Conservation (phyloP, 2,113 vertebrate genomes). For the Typhlomys cinereus region DNA sequence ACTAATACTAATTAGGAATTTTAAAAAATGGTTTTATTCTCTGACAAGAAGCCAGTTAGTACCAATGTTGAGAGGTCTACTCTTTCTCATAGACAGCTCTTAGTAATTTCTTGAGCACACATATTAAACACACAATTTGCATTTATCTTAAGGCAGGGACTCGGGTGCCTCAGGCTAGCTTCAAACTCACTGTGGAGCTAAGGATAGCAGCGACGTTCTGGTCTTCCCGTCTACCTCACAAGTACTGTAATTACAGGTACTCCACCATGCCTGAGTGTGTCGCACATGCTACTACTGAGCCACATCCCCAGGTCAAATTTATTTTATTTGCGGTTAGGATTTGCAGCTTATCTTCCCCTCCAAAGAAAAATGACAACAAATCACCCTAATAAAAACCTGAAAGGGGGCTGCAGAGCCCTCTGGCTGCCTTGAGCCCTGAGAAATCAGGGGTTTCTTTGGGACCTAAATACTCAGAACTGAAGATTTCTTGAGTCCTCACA, state of each 20-base stretch:
- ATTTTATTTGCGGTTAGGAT: neutral
- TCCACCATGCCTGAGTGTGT: neutral
- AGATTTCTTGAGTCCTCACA: conserved; percentile 5
- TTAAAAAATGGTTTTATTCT: neutral
- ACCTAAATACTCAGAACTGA: conserved; percentile 36
- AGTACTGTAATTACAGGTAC: neutral
- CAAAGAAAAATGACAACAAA: conserved; percentile 32
- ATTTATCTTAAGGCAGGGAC: no score
- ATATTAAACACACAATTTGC: neutral
- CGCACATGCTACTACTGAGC: neutral
- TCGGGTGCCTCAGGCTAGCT: no score
- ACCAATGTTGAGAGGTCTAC: neutral
- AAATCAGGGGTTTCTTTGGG: neutral
- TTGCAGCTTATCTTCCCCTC: neutral
- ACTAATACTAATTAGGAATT: neutral
- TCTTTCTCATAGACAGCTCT: conserved; percentile 11
- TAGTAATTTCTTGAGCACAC: neutral
- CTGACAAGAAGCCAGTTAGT: neutral
- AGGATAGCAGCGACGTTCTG: neutral
- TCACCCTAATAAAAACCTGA: neutral
- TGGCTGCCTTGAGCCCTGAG: neutral
- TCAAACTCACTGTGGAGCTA: neutral
- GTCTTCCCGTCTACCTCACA: neutral
- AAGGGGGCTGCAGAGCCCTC: neutral
- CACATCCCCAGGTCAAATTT: neutral